phyloP scores from a whole-genome alignment of 2,113 vertebrate genomes.

The Rhea pennata region DNA sequence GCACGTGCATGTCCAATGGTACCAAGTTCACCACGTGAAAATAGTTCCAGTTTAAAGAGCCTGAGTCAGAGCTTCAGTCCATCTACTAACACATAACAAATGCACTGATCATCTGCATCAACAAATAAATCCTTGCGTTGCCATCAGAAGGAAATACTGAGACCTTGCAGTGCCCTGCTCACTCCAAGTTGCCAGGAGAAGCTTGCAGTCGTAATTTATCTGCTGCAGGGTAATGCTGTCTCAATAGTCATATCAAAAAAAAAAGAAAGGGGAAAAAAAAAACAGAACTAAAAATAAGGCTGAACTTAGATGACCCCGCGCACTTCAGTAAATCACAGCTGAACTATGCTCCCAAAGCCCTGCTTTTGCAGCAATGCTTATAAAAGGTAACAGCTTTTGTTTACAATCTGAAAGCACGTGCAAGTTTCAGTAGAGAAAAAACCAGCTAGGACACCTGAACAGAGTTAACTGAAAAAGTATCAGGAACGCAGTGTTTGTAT shows the following conservation, averaged over 20 bases:
- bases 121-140: neutral
- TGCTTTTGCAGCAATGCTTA: neutral
- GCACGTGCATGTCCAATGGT: neutral
- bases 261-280: neutral
- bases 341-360: conserved; percentile 19
- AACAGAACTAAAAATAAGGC: conserved; percentile 57
- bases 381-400: neutral
- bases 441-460: neutral
- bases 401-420: neutral
- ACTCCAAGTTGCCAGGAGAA: neutral
- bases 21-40: neutral
- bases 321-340: conserved; percentile 39
- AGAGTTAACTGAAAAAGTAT: neutral
- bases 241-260: conserved; percentile 7
- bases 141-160: neutral
- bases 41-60: neutral
- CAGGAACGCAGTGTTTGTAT: neutral
- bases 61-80: neutral
- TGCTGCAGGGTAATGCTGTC: neutral
- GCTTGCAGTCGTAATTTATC: neutral
- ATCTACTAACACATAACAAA: neutral
- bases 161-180: neutral
- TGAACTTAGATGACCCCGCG: conserved; percentile 52
- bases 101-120: neutral
- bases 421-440: neutral